Evolutionary conservation across 2,797 vertebrate species (phyloP), one percentile per base, ranked within the genome.

Genomic region (Pangasius krempfi): DNA sequence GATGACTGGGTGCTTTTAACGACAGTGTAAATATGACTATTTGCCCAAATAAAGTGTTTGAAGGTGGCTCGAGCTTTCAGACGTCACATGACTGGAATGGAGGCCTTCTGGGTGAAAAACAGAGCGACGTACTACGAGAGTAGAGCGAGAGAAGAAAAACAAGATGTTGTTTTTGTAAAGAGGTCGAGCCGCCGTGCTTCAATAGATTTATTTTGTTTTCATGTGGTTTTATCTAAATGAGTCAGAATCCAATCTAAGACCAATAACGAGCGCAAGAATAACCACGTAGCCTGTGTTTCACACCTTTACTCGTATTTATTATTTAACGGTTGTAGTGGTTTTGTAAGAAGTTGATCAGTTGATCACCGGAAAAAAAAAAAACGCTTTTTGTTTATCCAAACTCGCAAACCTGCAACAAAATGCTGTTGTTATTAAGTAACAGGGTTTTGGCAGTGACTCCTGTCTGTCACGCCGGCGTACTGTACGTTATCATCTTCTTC

Each of bases 21-120:
- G 5, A 44, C 58, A 44, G 58, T 64, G 58, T 82, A 82, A 62
- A 82, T 82, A 64, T 82, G 44, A 64, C 80, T 82, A 44, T 82
- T 64, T 82, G 37, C 37, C 58, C 33, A 62, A 82, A 82, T 82
- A 44, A n/a, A 82, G 58, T 2, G 3, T n/a, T 62, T 64, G 37
- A 62, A 62, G 58, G 58, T 47, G 58, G 22, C 80, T n/a, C n/a
- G 58, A n/a, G 37, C 37, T 25, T 82, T 44, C 37, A 62, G 58
- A 82, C 33, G 4, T 60, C 79, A 82, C 12, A 5, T 82, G 56
- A 40, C 33, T 60, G 33, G 79, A 60, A 44, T 6, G 18, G 9
- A 80, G 30, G 52, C 37, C 25, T n/a, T 25, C 73, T 50, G 7
- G 76, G 75, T 52, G 44, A 62, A 60, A 80, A 80, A 18, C 50